These are phyloP conservation scores for Megalonaias nervosa DNA, from an alignment of 1,140 invertebrate species.

Conservation along the genomic window DNA sequence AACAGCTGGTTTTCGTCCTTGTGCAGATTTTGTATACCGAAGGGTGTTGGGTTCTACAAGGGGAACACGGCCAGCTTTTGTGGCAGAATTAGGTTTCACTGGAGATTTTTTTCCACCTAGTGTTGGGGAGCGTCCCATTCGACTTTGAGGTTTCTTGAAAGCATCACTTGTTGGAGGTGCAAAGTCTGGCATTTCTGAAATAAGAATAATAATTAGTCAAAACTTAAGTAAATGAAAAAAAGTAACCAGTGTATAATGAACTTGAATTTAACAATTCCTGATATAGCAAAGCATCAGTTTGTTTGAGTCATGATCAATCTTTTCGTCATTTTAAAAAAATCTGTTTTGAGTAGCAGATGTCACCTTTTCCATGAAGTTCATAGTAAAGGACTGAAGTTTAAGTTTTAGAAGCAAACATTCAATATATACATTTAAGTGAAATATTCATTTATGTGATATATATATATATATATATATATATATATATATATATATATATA, in stretches of 20 bases:
- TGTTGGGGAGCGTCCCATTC: conserved; percentile 17
- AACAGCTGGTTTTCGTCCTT: conserved; percentile 15
- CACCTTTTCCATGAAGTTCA: no score
- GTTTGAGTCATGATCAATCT: no score
- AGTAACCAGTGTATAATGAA: neutral
- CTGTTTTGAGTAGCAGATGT: no score
- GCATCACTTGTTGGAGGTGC: conserved; percentile 27
- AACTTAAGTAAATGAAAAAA: conserved; percentile 1
- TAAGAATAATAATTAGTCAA: neutral
- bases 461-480: no score
- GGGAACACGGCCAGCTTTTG: neutral
- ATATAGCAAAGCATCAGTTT: no score
- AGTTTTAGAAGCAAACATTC: no score
- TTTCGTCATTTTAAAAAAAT: no score
- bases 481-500: no score
- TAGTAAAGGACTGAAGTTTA: no score
- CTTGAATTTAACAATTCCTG: neutral
- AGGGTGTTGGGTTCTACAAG: conserved; percentile 10
- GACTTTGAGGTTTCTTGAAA: conserved; percentile 26
- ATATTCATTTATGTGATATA: no score
- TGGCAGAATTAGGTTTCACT: conserved; percentile 10
- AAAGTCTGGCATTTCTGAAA: conserved; percentile 12
- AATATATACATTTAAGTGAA: no score
- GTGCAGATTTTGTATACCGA: conserved; percentile 25
- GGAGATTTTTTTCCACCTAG: no score